phyloP scores from a whole-genome alignment of 2,888 invertebrate species.

The Notodonta ziczac region DNA sequence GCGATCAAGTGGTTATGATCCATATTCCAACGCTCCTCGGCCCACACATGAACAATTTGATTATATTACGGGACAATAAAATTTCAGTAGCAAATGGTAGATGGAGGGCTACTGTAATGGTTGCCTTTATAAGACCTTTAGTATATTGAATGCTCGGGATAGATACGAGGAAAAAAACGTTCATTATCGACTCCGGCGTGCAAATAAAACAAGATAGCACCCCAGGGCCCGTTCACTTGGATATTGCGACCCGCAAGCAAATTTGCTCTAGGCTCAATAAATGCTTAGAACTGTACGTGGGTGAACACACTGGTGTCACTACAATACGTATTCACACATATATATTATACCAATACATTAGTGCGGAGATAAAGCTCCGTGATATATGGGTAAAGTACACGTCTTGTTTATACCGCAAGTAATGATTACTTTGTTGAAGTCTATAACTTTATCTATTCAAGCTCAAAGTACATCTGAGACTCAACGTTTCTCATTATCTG shows the following conservation, averaged over 20 bases:
- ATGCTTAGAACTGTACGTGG: slow-evolving; percentile 71
- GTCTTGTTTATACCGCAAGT: slow-evolving; percentile 19
- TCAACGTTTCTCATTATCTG: slow-evolving; percentile 24
- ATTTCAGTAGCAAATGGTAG: slow-evolving; percentile 50
- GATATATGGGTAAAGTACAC: slow-evolving; percentile 19
- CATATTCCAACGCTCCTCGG: slow-evolving; percentile 31
- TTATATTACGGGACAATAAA: slow-evolving; percentile 59
- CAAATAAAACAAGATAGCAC: slow-evolving; percentile 79
- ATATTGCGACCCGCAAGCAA: slow-evolving; percentile 82
- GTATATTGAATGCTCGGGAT: slow-evolving; percentile 69
- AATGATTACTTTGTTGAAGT: slow-evolving; percentile 27
- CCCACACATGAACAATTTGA: slow-evolving; percentile 52
- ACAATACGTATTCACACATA: slow-evolving; percentile 56
- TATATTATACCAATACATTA: slow-evolving; percentile 41
- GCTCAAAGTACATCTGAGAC: slow-evolving; percentile 14
- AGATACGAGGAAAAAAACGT: slow-evolving; percentile 73
- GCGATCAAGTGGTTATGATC: slow-evolving; percentile 30
- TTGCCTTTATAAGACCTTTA: slow-evolving; percentile 71
- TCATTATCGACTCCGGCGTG: slow-evolving; percentile 74
- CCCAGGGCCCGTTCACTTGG: slow-evolving; percentile 72
- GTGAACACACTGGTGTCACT: slow-evolving; percentile 51
- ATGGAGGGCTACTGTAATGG: slow-evolving; percentile 54
- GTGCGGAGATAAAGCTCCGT: slow-evolving; percentile 34
- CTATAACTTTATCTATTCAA: slow-evolving; percentile 28
- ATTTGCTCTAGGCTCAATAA: slow-evolving; percentile 81